A percentile compares a stretch with the other conserved stretches of the same genome.
Evolutionary conservation across 1,140 invertebrate species (phyloP).

Genomic region (Brachystomella parvula): DNA sequence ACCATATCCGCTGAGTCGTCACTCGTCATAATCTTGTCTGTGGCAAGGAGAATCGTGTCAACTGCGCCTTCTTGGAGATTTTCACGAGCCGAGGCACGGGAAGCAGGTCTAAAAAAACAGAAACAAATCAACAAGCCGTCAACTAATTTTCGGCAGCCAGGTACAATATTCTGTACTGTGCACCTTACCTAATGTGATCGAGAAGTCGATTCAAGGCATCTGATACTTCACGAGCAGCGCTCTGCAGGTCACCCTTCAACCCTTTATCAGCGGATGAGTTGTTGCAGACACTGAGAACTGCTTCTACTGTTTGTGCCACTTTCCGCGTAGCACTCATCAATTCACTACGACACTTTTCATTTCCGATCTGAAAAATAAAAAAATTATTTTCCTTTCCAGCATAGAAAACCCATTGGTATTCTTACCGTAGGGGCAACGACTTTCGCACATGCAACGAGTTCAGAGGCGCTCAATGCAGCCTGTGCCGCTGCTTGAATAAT

Average conservation of each 20-base stretch:
- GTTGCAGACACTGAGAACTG: conserved; percentile 77
- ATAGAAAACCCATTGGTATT: not conserved
- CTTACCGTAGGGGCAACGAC: conserved; percentile 56
- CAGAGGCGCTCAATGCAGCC: conserved; percentile 93
- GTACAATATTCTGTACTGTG: not conserved
- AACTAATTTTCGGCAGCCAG: conserved; percentile 11
- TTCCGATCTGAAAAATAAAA: conserved; percentile 43
- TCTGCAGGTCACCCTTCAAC: conserved; percentile 65
- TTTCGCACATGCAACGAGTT: conserved; percentile 80
- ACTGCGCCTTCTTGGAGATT: conserved; percentile 68
- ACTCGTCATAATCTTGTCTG: conserved; percentile 74
- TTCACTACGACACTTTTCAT: conserved; percentile 78
- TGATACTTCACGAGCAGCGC: conserved; percentile 80
- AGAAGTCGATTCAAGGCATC: conserved; percentile 81
- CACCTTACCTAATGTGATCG: conserved; percentile 67
- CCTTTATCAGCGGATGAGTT: conserved; percentile 54
- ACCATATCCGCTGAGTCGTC: conserved; percentile 90
- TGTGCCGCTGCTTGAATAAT: conserved; percentile 92
- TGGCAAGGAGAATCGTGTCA: conserved; percentile 81
- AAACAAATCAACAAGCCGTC: no score
- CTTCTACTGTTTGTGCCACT: conserved; percentile 85
- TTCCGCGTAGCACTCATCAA: conserved; percentile 84
- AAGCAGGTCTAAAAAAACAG: conserved; percentile 40
- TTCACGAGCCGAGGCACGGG: conserved; percentile 45
- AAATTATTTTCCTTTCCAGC: not conserved